Percentiles rank a stretch among this genome's conserved stretches.
phyloP scores from a whole-genome alignment of 2,797 vertebrate species.

The Acropternis orthonyx region DNA sequence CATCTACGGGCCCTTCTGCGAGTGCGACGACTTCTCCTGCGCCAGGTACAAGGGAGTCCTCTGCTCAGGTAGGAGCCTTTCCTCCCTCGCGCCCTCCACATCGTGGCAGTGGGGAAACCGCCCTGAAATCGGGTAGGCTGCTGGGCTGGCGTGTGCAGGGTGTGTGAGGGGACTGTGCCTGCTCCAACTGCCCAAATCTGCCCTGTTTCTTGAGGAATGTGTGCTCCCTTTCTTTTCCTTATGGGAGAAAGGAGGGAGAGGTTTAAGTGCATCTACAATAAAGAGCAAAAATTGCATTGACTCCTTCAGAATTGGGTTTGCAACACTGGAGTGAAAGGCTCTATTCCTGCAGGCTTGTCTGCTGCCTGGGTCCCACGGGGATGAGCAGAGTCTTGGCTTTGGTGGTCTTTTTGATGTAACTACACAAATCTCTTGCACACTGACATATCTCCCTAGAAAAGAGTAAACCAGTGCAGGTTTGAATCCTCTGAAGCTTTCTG shows the following conservation, averaged over 20 bases:
- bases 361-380: fast-evolving
- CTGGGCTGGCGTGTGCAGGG: neutral
- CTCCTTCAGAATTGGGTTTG: neutral
- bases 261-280: neutral
- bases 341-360: neutral
- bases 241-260: neutral
- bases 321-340: neutral
- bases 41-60: constrained; percentile 93
- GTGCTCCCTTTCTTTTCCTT: neutral
- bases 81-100: fast-evolving
- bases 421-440: neutral
- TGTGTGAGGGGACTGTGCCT: fast-evolving
- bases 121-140: neutral
- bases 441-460: neutral
- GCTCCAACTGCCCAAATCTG: fast-evolving
- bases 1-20: constrained; percentile 96
- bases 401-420: neutral
- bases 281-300: neutral
- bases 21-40: constrained; percentile 97
- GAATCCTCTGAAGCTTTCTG: neutral
- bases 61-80: constrained; percentile 87
- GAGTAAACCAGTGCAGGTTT: neutral
- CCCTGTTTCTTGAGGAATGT: neutral
- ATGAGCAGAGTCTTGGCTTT: neutral
- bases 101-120: fast-evolving